Evolutionary conservation across 2,888 invertebrate genomes (phyloP), one percentile per base, ranked within the genome.

Genomic region (Brachypalpus laphriformis): DNA sequence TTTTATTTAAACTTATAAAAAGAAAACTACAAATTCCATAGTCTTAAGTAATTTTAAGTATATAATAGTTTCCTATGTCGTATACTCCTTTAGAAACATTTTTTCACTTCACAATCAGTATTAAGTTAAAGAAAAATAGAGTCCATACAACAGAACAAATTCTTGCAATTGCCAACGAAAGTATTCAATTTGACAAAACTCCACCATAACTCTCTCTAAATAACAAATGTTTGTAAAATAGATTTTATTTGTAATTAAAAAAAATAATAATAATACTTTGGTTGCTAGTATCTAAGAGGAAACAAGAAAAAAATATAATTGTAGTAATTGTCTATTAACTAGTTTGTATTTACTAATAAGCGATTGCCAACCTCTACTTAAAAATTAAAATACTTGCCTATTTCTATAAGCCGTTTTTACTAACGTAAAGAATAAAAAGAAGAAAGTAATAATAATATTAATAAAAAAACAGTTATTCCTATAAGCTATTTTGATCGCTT

Each of bases 301-400:
- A 70, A n/a, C 11, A 51, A 68, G 11, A 59, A 42, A 57, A 66
- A 16, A 8, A 37, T 51, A 54, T 81, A 56, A 75, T 65, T 71
- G 51, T 85, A 75, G 70, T 74, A 75, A 74, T 40, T 71, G 81
- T 81, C 85, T 85, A 81, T 85, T 85, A 75, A 81, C 70, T 81
- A 81, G 75, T 85, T 81, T 71, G 81, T 85, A 80, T 71, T 65
- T 81, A 80, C 59, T 42, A 47, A 70, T 83, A 80, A 83, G 83
- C 61, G 74, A 83, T 63, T 68, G 83, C 74, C 78, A 83, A 83
- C 75, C 20, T 65, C 75, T 70, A 81, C 81, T 71, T 66, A 81
- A 76, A 71, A 47, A 42, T 14, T 16, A 74, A 45, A 68, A 56
- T 63, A 78, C 74, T 78, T 85, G 85, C 85, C 85, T 85, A 75